Conservation (phyloP, 1,140 invertebrate genomes). For the Rhopalosiphum padi region DNA sequence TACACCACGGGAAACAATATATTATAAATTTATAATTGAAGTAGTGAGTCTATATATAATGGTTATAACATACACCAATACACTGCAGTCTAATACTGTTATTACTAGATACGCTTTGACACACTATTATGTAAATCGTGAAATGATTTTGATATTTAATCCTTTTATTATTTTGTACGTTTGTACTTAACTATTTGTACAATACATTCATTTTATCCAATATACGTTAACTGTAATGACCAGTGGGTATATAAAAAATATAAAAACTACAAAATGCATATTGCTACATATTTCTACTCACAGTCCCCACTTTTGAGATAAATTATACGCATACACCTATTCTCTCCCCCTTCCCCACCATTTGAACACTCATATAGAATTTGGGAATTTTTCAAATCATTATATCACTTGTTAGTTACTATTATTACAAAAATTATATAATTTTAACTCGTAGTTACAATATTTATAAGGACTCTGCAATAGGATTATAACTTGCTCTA, state of each 20-base stretch:
- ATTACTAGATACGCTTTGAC: not conserved
- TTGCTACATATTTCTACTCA: not conserved
- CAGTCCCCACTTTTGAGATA: not conserved
- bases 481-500: not conserved
- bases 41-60: too few relatives aligned
- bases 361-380: not conserved
- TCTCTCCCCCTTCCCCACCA: accelerated
- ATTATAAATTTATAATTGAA: not conserved
- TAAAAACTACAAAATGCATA: not conserved
- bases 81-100: not conserved
- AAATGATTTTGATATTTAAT: not conserved
- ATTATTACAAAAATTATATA: not conserved
- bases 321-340: not conserved
- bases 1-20: not conserved
- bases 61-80: not conserved
- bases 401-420: not conserved
- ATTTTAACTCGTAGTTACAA: not conserved
- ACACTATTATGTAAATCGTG: not conserved
- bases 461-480: not conserved
- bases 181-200: not conserved
- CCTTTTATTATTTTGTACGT: not conserved
- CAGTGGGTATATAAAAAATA: not conserved
- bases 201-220: not conserved
- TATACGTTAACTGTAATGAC: too few relatives aligned
- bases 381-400: not conserved